Evolutionary conservation across 2,888 invertebrate genomes (phyloP).

Genomic region (Epistrophe eligans): DNA sequence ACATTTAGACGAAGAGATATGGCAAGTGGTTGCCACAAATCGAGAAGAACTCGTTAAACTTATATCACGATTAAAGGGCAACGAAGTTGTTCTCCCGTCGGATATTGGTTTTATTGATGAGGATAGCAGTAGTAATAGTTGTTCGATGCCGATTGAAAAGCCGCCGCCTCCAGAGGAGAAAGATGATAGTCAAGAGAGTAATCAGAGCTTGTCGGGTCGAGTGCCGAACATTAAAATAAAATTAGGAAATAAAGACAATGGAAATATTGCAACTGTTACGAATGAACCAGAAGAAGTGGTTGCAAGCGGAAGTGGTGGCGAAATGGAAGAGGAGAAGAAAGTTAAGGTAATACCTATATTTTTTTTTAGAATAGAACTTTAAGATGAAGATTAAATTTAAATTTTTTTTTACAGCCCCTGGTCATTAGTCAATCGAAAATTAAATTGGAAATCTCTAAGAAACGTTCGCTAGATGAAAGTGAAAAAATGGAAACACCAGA

Average conservation of each 20-base stretch:
- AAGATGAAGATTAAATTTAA: neutral
- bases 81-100: conserved; percentile 86
- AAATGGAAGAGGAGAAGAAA: conserved; percentile 76
- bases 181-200: conserved; percentile 85
- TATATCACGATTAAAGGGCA: conserved; percentile 90
- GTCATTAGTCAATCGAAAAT: conserved; percentile 81
- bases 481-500: conserved; percentile 75
- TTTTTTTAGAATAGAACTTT: neutral
- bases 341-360: conserved; percentile 79
- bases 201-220: conserved; percentile 84
- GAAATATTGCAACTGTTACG: conserved; percentile 78
- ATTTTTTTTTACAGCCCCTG: conserved; percentile 78
- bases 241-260: conserved; percentile 77
- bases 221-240: conserved; percentile 83
- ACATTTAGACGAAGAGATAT: conserved; percentile 97
- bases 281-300: conserved; percentile 69
- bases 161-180: conserved; percentile 80
- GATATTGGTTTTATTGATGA: conserved; percentile 87
- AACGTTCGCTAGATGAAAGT: conserved; percentile 78
- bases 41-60: conserved; percentile 92
- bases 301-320: conserved; percentile 57
- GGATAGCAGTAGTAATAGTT: conserved; percentile 86
- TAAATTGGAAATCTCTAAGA: conserved; percentile 76
- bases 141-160: conserved; percentile 77
- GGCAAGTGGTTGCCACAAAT: conserved; percentile 95